These are phyloP conservation scores for Zaprionus vittiger DNA, from an alignment of 1,140 invertebrate genomes.

Conservation along the genomic window DNA sequence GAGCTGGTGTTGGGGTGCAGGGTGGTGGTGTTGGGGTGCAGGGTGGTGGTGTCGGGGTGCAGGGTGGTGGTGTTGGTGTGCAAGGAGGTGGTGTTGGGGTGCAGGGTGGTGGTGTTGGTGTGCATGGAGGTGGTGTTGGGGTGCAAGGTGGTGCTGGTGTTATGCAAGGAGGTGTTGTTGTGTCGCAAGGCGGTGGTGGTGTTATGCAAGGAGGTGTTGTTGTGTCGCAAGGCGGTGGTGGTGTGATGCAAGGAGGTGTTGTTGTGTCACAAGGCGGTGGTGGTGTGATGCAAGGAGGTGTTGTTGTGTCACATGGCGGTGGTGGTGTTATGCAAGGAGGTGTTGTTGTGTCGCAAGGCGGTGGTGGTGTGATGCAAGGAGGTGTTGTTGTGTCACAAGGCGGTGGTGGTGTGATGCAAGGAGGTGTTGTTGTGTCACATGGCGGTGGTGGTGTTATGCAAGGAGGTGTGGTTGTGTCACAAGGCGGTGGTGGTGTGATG, in stretches of 20 bases:
- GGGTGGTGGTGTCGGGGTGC: not conserved
- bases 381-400: not conserved
- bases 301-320: conserved; percentile 11
- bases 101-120: conserved; percentile 7
- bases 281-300: not conserved
- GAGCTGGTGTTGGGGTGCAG: not conserved
- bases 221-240: conserved; percentile 8
- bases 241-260: not conserved
- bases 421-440: conserved; percentile 1
- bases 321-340: not conserved
- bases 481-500: not conserved
- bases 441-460: not conserved
- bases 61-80: not conserved
- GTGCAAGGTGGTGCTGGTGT: not conserved
- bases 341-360: conserved; percentile 5
- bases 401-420: conserved; percentile 10
- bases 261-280: conserved; percentile 2
- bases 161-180: not conserved
- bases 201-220: not conserved
- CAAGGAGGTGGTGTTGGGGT: not conserved
- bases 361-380: not conserved
- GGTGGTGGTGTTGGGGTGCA: not conserved
- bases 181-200: not conserved
- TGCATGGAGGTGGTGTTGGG: not conserved
- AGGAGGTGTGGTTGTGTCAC: not conserved